phyloP scores from a whole-genome alignment of 2,888 invertebrate genomes.

The Laspeyria flexula region DNA sequence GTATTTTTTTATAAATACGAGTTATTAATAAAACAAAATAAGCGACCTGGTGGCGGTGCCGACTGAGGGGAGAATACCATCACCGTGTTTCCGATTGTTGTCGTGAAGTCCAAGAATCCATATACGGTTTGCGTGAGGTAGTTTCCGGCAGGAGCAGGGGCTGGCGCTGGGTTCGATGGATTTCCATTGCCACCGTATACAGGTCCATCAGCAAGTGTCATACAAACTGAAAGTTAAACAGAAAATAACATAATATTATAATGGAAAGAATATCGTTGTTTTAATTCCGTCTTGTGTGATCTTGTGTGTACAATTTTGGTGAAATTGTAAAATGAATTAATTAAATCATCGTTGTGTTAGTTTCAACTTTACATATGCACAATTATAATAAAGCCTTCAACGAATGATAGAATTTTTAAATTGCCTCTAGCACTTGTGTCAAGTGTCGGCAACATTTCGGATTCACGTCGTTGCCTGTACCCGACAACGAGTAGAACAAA shows the following conservation, averaged over 20 bases:
- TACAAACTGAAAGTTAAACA: constrained; percentile 34
- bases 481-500: background rate
- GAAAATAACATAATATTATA: background rate
- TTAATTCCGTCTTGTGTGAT: no score
- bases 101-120: constrained; percentile 97
- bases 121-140: constrained; percentile 96
- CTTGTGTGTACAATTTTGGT: no score
- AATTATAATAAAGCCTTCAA: no score
- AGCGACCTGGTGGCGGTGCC: constrained; percentile 88
- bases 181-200: constrained; percentile 41
- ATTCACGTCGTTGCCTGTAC: background rate
- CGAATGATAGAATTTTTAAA: no score
- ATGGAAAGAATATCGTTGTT: no score
- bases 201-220: constrained; percentile 37
- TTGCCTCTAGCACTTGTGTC: no score
- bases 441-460: no score
- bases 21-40: no score
- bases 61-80: constrained; percentile 98
- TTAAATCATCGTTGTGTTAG: no score
- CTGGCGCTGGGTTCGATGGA: constrained; percentile 46
- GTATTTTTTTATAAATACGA: no score
- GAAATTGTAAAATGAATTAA: no score
- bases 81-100: constrained; percentile 96
- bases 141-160: constrained; percentile 51
- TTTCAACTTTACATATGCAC: no score